These are phyloP conservation scores for Mola mola DNA, from an alignment of 2,113 vertebrate species.

Conservation along the genomic window DNA sequence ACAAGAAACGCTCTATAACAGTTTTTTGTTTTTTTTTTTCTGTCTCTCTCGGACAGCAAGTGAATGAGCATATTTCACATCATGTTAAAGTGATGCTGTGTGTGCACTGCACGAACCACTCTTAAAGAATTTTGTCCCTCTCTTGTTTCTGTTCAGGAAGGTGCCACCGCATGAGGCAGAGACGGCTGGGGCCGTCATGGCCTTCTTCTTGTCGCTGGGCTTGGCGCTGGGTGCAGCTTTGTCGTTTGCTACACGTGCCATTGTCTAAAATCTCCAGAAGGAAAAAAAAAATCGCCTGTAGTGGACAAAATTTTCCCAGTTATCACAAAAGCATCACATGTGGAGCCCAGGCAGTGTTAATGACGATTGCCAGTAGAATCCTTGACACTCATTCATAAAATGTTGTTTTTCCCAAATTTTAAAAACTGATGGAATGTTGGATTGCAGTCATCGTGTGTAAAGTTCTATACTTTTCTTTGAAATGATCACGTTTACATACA, in stretches of 20 bases:
- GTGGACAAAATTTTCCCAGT: neutral
- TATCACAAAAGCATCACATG: too few species aligned
- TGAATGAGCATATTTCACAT: too few species aligned
- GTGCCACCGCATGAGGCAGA: conserved; percentile 89
- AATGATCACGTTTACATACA: neutral
- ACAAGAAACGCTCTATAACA: too few species aligned
- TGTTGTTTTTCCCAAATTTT: neutral
- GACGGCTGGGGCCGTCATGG: conserved; percentile 95
- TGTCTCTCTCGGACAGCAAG: too few species aligned
- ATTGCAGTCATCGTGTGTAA: neutral
- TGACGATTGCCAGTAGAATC: too few species aligned
- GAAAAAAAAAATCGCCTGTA: conserved; percentile 29
- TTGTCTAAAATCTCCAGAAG: conserved; percentile 78
- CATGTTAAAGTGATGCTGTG: too few species aligned
- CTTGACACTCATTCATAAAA: too few species aligned
- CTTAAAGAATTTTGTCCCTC: conserved; percentile 12
- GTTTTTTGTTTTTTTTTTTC: too few species aligned
- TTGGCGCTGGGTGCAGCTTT: conserved; percentile 89
- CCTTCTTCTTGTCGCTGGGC: conserved; percentile 94
- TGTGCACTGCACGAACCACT: too few species aligned
- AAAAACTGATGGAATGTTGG: neutral
- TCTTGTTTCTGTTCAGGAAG: conserved; percentile 83
- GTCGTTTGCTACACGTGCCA: conserved; percentile 86
- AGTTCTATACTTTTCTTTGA: neutral
- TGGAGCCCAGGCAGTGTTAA: too few species aligned